These are phyloP conservation scores for Cyclophora punctaria DNA, from an alignment of 2,888 invertebrate genomes.

Conservation along the genomic window DNA sequence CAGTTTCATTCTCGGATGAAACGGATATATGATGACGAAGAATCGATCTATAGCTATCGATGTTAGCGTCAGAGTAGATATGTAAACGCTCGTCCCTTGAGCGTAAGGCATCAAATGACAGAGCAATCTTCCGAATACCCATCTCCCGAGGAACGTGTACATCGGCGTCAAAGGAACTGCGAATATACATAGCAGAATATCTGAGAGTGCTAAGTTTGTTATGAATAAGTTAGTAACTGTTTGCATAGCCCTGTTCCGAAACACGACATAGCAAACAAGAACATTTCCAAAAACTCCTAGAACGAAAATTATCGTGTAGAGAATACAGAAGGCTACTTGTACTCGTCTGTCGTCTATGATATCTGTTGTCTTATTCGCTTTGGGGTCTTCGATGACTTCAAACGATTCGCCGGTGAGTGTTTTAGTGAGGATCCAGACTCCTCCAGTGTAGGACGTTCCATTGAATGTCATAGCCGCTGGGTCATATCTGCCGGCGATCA, in stretches of 20 bases:
- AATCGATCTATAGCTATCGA: constrained; percentile 94
- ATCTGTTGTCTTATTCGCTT: constrained; percentile 62
- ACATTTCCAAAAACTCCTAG: constrained; percentile 88
- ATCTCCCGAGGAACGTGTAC: constrained; percentile 86
- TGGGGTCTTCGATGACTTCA: constrained; percentile 60
- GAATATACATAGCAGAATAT: constrained; percentile 87
- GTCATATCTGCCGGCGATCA: constrained; percentile 36
- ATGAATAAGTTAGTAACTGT: constrained; percentile 95
- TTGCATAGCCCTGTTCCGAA: constrained; percentile 90
- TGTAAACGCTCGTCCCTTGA: constrained; percentile 91
- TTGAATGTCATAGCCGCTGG: constrained; percentile 52
- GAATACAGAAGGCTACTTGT: constrained; percentile 82
- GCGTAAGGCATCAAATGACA: constrained; percentile 92
- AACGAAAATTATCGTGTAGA: constrained; percentile 86
- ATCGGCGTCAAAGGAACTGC: constrained; percentile 93
- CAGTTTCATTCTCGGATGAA: constrained; percentile 86
- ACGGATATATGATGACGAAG: constrained; percentile 92
- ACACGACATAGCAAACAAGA: constrained; percentile 89
- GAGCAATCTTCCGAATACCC: constrained; percentile 88
- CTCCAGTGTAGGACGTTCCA: constrained; percentile 43
- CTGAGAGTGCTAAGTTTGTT: constrained; percentile 90
- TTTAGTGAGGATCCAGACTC: constrained; percentile 57
- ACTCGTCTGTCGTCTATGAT: constrained; percentile 79
- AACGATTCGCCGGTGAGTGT: constrained; percentile 61
- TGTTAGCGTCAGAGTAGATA: constrained; percentile 92